Evolutionary conservation across 2,888 invertebrate genomes (phyloP).

Genomic region (Mamestra brassicae): DNA sequence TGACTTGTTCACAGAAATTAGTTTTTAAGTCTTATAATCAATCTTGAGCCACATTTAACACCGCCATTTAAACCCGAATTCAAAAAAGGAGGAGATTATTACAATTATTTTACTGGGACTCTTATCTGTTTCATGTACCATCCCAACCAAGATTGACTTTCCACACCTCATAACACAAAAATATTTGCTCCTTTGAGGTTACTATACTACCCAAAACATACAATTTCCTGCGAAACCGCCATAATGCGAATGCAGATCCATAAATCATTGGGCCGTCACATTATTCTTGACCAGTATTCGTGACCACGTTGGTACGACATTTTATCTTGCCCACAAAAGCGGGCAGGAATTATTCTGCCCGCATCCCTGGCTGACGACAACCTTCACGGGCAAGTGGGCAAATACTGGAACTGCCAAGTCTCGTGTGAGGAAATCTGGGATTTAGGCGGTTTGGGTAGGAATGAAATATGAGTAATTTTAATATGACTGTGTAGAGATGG

Average conservation of each 20-base stretch:
- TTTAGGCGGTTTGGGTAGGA: constrained; percentile 27
- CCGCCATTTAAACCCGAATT: not conserved
- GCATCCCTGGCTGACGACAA: constrained; percentile 75
- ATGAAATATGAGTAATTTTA: constrained; percentile 32
- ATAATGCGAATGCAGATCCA: constrained; percentile 56
- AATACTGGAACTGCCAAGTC: constrained; percentile 56
- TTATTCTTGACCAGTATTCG: constrained; percentile 68
- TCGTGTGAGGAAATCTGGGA: constrained; percentile 52
- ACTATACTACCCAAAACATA: constrained; percentile 15
- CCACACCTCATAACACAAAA: not conserved
- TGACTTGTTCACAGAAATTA: not conserved
- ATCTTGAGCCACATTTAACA: too few relatives aligned
- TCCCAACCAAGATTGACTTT: not conserved
- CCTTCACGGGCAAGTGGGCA: constrained; percentile 74
- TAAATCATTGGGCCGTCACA: constrained; percentile 66
- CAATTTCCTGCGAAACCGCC: constrained; percentile 53
- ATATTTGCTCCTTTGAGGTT: constrained; percentile 7
- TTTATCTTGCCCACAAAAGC: constrained; percentile 73
- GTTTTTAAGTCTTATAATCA: not conserved
- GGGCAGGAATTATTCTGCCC: constrained; percentile 77
- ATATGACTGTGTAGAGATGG: constrained; percentile 4
- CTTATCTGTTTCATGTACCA: not conserved
- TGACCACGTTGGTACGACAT: constrained; percentile 64
- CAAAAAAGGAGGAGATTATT: not conserved
- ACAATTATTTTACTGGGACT: not conserved